Base-by-base conservation (phyloP, 2,113 vertebrate species). In the Cepphus grylle region DNA sequence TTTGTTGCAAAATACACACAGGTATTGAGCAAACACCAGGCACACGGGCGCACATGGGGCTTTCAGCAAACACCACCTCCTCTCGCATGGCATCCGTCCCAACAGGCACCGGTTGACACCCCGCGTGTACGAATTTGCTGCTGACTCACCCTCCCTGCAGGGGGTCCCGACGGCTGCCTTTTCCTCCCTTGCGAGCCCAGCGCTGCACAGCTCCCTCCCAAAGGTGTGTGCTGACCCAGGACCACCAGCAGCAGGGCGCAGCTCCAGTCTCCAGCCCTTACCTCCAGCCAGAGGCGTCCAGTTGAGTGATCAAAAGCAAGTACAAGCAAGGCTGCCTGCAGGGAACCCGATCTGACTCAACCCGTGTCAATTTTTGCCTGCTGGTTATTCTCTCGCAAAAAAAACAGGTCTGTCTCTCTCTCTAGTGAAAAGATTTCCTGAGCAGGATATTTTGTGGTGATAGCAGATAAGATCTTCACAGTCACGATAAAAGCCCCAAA, bases 41-140 rank as follows among this genome's bases (percentile, higher is more conserved):
- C 73, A 79, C 26, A 0, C 0, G 0, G 1, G 2, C 0, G 0
- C 66, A 56, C 1, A 0, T 40, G 6, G 32, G 29, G 38, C 47
- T 66, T 61, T 79, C 49, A 36, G 80, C 47, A 49, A 66, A 45
- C 43, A 15, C 58, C 45, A 45, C 59, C 86, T 83, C 76, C 34
- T 77, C 84, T 87, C 8, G 4, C 53, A 8, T 52, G 66, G 90
- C 80, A 56, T 38, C 71, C 3, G 4, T 81, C 61, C 84, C 80
- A 95, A 71, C 70, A 90, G 30, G 77, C 74, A 73, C 52, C 9
- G 2, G 8, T 43, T 77, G 67, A 71, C 71, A 91, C 16, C 55
- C 47, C 2, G 1, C 52, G 71, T 6, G 6, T 25, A 40, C 26
- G 42, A 63, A 79, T 82, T 77, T 81, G 47, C 53, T 74, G 81